Base-by-base conservation (phyloP, 2,797 vertebrate species). In the Phoebastria nigripes region DNA sequence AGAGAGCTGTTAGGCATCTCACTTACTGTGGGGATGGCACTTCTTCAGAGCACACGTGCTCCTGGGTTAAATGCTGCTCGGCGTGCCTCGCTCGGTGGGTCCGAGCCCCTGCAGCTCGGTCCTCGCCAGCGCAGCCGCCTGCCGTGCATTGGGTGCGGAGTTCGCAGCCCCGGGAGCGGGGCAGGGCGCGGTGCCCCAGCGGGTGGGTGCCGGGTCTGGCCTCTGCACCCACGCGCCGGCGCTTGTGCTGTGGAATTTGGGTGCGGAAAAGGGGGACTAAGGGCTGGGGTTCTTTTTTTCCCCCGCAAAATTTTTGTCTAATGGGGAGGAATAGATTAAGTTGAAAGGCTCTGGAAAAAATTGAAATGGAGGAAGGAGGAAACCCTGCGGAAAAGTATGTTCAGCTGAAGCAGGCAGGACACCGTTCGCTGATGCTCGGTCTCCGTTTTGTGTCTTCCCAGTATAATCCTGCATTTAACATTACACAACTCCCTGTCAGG, bases 141-240 rank as follows among this genome's bases (percentile, higher is more conserved):
- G 73, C 35, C 0, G 0, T 3, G 35, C 7, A 2, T 1, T 1
- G 10, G 71, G 11, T 6, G 72, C 3, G 10, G 31, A 0, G 0
- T 41, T 25, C 9, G 74, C 28, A 84, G 73, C 47, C 44, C 37
- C 1, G 4, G 77, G 47, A n/a, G 56, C 63, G 25, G 55, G n/a
- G 39, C 35, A 42, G 26, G 26, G 15, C 0, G 2, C 0, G 31
- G 8, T 41, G 71, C 22, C 59, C 35, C 31, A 8, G 11, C 2
- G 10, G 8, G 46, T 37, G 26, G 20, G 24, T 20, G 61, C 0
- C 2, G 49, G 9, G 10, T 18, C 47, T 82, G 87, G 11, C 1
- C 0, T 46, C 41, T 39, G 66, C 26, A 37, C 20, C 61, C 6
- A 0, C 2, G 1, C 2, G 5, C 65, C 7, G 6, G 15, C 1